Percentiles rank a stretch among this genome's conserved stretches.
Conservation (phyloP, 2,888 invertebrate genomes). For the Andrena flavipes region DNA sequence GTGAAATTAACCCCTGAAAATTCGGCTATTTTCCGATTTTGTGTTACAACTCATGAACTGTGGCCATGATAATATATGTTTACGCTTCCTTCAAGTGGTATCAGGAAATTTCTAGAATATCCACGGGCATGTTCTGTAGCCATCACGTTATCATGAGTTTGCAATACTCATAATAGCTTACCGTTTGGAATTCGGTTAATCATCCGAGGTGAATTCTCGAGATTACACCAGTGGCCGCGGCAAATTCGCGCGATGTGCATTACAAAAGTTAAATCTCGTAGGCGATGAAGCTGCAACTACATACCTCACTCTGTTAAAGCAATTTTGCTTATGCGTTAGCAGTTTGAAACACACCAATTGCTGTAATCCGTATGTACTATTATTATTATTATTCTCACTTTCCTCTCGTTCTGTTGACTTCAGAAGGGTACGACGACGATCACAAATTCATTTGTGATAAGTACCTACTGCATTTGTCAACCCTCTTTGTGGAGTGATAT, state of each 20-base stretch:
- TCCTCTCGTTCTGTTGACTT: neutral
- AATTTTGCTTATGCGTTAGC: neutral
- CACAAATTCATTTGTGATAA: neutral
- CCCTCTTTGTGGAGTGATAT: no score
- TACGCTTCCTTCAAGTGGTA: no score
- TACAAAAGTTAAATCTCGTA: conserved; percentile 41
- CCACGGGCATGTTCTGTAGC: neutral
- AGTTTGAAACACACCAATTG: neutral
- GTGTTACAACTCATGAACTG: no score
- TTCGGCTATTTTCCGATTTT: no score
- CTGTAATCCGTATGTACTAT: neutral
- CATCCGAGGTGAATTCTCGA: conserved; percentile 37
- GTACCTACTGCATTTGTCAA: no score
- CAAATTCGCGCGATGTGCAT: neutral
- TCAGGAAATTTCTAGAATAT: neutral
- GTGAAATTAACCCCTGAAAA: no score
- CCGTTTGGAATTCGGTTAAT: conserved; percentile 49
- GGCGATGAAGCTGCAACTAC: neutral
- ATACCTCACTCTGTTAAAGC: conserved; percentile 3
- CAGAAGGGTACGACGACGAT: neutral
- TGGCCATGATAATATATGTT: no score
- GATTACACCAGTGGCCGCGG: conserved; percentile 10
- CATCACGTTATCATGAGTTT: neutral
- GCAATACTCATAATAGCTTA: neutral
- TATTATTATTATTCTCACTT: neutral